phyloP scores from a whole-genome alignment of 2,888 invertebrate genomes.

The Adela reaumurella region DNA sequence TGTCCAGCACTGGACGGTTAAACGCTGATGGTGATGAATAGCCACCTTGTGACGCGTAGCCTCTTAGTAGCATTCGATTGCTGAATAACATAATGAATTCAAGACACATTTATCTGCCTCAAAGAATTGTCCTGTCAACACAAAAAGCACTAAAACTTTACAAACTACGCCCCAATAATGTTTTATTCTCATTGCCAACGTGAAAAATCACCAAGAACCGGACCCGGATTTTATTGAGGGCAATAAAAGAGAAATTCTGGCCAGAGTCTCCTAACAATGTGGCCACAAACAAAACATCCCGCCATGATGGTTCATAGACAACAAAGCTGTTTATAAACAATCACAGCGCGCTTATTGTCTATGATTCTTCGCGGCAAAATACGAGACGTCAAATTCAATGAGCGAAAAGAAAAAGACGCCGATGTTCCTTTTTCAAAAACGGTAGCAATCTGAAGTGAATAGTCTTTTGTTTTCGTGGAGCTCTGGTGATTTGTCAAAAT shows the following conservation, averaged over 20 bases:
- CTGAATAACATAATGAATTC: no score
- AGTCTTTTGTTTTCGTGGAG: background rate
- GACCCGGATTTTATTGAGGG: conserved; percentile 6
- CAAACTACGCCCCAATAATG: background rate
- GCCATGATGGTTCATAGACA: conserved; percentile 52
- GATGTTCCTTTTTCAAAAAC: background rate
- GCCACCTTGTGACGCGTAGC: no score
- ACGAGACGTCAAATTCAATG: conserved; percentile 34
- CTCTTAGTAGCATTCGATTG: no score
- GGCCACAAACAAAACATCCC: conserved; percentile 30
- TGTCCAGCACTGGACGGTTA: no score
- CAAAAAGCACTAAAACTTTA: background rate
- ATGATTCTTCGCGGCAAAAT: conserved; percentile 30
- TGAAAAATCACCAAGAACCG: background rate
- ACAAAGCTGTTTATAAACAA: conserved; percentile 30
- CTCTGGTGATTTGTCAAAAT: conserved; percentile 30
- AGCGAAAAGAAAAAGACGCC: background rate
- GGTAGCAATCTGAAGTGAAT: background rate
- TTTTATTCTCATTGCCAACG: background rate
- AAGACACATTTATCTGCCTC: no score
- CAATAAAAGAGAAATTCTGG: conserved; percentile 36
- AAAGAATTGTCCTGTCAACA: background rate
- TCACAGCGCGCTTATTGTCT: conserved; percentile 8
- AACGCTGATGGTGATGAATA: no score
- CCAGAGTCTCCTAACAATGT: conserved; percentile 18